Evolutionary conservation across 2,888 invertebrate species (phyloP).

Genomic region (Lymantria monacha): DNA sequence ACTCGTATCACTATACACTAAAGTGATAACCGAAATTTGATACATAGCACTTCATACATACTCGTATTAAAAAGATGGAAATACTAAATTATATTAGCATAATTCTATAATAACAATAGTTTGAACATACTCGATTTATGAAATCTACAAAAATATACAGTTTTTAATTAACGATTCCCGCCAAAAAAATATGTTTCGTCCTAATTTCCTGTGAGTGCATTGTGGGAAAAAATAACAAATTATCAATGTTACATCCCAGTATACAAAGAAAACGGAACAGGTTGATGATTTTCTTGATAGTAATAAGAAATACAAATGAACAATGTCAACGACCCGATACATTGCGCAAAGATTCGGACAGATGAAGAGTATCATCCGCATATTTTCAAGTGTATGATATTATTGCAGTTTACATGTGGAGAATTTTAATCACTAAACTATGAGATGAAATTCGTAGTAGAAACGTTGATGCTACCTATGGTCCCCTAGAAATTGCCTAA

Average conservation of each 20-base stretch:
- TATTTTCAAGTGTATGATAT: conserved; percentile 23
- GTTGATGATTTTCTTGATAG: conserved; percentile 21
- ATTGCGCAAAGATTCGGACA: conserved; percentile 27
- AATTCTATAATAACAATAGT: too few species aligned
- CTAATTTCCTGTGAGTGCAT: not conserved
- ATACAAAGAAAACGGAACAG: conserved; percentile 12
- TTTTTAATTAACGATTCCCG: too few species aligned
- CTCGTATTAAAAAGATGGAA: not conserved
- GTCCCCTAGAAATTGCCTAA: conserved; percentile 27
- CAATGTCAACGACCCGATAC: conserved; percentile 30
- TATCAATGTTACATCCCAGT: not conserved
- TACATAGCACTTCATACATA: conserved; percentile 21
- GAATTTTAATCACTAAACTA: conserved; percentile 33
- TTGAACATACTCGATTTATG: too few species aligned
- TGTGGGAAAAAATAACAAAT: not conserved
- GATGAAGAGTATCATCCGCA: conserved; percentile 30
- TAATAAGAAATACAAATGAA: conserved; percentile 26
- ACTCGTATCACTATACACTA: conserved; percentile 24
- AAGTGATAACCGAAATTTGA: conserved; percentile 28
- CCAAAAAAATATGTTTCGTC: too few species aligned
- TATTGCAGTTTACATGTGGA: conserved; percentile 25
- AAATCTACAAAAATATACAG: too few species aligned
- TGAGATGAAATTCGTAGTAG: conserved; percentile 13
- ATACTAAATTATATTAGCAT: conserved; percentile 13
- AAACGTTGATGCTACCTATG: conserved; percentile 19